A percentile compares a stretch with the other conserved stretches of the same genome.
These are phyloP conservation scores for Dendrolimus kikuchii DNA, from an alignment of 1,140 invertebrate species.

Conservation along the genomic window DNA sequence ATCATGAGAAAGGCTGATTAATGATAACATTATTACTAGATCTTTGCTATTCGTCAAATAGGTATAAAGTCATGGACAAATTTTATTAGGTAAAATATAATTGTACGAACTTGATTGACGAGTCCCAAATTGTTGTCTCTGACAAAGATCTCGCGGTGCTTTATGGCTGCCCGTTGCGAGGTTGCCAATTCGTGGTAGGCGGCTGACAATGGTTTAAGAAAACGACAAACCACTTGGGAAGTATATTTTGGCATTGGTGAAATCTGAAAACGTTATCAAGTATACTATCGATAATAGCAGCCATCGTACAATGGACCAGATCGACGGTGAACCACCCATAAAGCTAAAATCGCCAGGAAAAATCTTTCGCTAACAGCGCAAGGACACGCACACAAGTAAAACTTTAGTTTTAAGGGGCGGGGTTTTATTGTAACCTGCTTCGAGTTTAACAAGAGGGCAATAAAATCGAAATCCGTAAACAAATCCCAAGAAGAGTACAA, in stretches of 20 bases:
- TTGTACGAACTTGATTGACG: constrained; percentile 78
- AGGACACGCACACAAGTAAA: no score
- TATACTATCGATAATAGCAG: not conserved
- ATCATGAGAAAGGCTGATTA: no score
- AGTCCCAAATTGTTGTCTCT: constrained; percentile 89
- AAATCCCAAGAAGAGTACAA: no score
- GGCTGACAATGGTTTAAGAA: constrained; percentile 92
- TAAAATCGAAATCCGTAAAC: no score
- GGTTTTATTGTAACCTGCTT: no score
- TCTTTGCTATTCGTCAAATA: not conserved
- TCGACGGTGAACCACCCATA: not conserved
- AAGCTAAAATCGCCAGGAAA: no score
- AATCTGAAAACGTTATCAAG: constrained; percentile 65
- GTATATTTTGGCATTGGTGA: constrained; percentile 90
- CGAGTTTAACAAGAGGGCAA: no score
- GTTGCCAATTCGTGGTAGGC: constrained; percentile 93
- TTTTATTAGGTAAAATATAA: not conserved
- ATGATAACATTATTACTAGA: no score
- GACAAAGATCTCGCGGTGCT: constrained; percentile 86
- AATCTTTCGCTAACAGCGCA: no score
- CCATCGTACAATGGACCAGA: not conserved
- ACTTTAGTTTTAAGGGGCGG: no score
- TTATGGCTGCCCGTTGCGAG: constrained; percentile 85
- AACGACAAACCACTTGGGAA: constrained; percentile 90
- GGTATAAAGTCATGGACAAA: constrained; percentile 3